phyloP scores from a whole-genome alignment of 2,888 invertebrate species.

The Gerris lacustris region DNA sequence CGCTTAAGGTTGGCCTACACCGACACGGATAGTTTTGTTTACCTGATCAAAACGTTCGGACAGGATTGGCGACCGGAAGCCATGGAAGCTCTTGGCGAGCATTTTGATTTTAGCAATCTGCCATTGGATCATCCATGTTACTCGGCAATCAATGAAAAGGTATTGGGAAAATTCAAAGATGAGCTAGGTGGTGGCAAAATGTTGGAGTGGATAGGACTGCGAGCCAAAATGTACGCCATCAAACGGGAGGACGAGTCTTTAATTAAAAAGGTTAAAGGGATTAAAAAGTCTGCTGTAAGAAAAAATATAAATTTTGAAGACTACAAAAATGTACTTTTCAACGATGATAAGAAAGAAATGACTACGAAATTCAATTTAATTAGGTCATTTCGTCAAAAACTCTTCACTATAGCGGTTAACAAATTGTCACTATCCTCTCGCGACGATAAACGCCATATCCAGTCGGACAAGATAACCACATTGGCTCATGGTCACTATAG shows the following conservation, averaged over 20 bases:
- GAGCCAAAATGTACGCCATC: slow-evolving; percentile 31
- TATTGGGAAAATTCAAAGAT: slow-evolving; percentile 34
- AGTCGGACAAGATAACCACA: not conserved
- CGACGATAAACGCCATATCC: not conserved
- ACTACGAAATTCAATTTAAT: not conserved
- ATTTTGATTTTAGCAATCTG: slow-evolving; percentile 31
- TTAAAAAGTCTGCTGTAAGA: slow-evolving; percentile 11
- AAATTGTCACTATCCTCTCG: not conserved
- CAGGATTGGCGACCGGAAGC: slow-evolving; percentile 6
- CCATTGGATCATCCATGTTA: slow-evolving; percentile 14
- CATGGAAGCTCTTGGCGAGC: not conserved
- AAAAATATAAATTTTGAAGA: not conserved
- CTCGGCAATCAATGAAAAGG: slow-evolving; percentile 28
- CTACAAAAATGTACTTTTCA: not conserved
- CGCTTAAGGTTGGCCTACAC: slow-evolving; percentile 12
- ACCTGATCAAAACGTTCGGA: slow-evolving; percentile 14
- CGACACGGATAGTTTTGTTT: slow-evolving; percentile 20
- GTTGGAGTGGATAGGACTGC: slow-evolving; percentile 33
- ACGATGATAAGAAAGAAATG: not conserved
- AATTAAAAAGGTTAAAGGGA: slow-evolving; percentile 25
- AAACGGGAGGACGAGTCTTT: slow-evolving; percentile 15
- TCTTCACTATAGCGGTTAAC: not conserved
- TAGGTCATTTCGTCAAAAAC: not conserved
- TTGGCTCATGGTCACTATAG: not conserved
- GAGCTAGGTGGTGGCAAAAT: slow-evolving; percentile 32